Percentiles rank a stretch among this genome's conserved stretches.
phyloP scores from a whole-genome alignment of 2,113 vertebrate genomes.

The Picathartes gymnocephalus region DNA sequence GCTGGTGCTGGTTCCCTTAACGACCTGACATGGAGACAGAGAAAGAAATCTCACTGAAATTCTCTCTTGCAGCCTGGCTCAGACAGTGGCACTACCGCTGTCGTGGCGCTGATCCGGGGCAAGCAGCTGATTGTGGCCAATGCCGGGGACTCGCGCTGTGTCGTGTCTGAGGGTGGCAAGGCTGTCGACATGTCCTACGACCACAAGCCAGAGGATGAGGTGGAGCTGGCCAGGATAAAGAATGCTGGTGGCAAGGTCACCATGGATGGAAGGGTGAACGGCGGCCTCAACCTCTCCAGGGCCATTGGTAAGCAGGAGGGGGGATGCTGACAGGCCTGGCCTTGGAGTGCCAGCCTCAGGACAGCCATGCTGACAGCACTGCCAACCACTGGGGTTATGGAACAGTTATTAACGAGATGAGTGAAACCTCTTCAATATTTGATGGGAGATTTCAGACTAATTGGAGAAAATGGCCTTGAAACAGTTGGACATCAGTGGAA shows the following conservation, averaged over 20 bases:
- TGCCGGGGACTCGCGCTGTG: conserved; percentile 95
- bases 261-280: conserved; percentile 96
- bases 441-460: not conserved
- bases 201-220: conserved; percentile 96
- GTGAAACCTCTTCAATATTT: not conserved
- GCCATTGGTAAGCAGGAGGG: conserved; percentile 83
- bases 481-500: not conserved
- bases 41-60: not conserved
- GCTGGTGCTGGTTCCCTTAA: not conserved
- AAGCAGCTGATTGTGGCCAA: conserved; percentile 97
- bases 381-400: not conserved
- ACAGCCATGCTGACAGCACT: rapidly evolving
- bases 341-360: rapidly evolving
- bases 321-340: not conserved
- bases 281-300: conserved; percentile 95
- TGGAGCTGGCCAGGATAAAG: conserved; percentile 94
- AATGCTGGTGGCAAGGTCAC: conserved; percentile 97
- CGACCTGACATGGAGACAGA: rapidly evolving
- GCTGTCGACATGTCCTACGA: conserved; percentile 98
- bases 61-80: conserved; percentile 84
- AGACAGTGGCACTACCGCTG: conserved; percentile 95
- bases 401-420: too few relatives aligned
- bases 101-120: conserved; percentile 92
- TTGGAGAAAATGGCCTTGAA: not conserved
- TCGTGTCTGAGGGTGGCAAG: conserved; percentile 90